Conservation (phyloP, 2,113 vertebrate genomes). For the Dicaeum eximium region DNA sequence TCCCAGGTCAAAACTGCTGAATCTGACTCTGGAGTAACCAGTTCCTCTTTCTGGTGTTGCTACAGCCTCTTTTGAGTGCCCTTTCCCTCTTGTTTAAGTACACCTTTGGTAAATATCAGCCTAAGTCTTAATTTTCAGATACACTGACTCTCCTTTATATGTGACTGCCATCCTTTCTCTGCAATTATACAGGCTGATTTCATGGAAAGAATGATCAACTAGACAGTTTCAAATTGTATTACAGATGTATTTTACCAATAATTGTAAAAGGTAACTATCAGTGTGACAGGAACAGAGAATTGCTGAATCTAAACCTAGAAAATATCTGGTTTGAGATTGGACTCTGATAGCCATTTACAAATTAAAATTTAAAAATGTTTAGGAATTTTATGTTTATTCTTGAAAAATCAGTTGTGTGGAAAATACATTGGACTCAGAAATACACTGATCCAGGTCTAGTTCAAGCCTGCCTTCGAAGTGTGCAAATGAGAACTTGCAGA, state of each 20-base stretch:
- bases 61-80: neutral
- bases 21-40: neutral
- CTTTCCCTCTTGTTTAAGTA: neutral
- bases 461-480: neutral
- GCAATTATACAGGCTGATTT: neutral
- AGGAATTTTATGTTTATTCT: neutral
- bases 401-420: neutral
- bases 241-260: neutral
- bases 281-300: neutral
- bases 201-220: neutral
- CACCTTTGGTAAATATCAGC: neutral
- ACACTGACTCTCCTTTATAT: neutral
- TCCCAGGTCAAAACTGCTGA: neutral
- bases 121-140: neutral
- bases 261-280: neutral
- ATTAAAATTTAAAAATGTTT: neutral
- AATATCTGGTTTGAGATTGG: neutral
- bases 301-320: neutral
- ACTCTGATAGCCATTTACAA: neutral
- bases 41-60: neutral
- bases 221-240: neutral
- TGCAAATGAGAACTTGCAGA: neutral
- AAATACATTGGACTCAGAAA: neutral
- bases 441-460: neutral
- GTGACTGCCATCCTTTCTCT: neutral